phyloP scores from a whole-genome alignment of 2,113 vertebrate genomes.

The Tachysurus fulvidraco region DNA sequence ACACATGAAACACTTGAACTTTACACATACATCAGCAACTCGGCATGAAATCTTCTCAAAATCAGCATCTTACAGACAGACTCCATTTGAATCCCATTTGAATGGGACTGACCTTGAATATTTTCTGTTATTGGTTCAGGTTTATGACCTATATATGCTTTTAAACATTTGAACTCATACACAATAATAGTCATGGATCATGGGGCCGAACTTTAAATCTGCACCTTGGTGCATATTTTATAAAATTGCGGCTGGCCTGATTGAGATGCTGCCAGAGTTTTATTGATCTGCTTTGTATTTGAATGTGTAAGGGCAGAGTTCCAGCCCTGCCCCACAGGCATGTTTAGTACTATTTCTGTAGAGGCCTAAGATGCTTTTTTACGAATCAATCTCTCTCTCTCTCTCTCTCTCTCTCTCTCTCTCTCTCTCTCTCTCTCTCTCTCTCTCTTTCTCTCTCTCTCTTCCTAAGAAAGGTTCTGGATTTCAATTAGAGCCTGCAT shows the following conservation, averaged over 20 bases:
- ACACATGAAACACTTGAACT: background rate
- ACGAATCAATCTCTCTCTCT: background rate
- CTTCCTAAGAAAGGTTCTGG: background rate
- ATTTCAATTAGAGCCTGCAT: background rate
- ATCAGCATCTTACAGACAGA: too few relatives aligned
- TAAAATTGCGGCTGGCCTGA: background rate
- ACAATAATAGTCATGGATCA: conserved; percentile 10
- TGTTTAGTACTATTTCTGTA: conserved; percentile 21
- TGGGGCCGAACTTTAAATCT: conserved; percentile 2
- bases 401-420: conserved; percentile 1
- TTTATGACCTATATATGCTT: conserved; percentile 7
- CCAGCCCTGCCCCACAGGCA: conserved; percentile 22
- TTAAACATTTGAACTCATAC: conserved; percentile 16
- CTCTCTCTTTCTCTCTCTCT: conserved; percentile 41
- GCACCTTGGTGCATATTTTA: background rate
- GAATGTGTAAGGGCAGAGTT: conserved; percentile 36
- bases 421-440: background rate
- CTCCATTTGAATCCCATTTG: background rate
- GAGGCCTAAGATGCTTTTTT: background rate
- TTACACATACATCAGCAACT: background rate
- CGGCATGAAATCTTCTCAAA: background rate
- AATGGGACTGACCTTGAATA: background rate
- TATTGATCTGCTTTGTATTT: conserved; percentile 39
- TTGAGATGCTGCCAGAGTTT: conserved; percentile 21
- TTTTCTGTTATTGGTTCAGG: background rate